phyloP scores from a whole-genome alignment of 2,888 invertebrate genomes.

The Heliconius sara region DNA sequence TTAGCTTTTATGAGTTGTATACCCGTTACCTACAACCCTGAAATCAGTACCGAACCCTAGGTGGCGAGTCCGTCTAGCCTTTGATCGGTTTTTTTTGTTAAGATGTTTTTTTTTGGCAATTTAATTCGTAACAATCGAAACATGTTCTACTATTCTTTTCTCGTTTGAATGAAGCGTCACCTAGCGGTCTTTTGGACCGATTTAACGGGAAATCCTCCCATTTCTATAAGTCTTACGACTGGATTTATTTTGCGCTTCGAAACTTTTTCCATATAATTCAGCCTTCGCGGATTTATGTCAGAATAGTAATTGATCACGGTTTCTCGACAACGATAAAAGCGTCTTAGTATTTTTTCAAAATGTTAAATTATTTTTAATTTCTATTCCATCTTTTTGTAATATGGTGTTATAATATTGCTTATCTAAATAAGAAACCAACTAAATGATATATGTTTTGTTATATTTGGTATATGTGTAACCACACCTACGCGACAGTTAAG shows the following conservation, averaged over 20 bases:
- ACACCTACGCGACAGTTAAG: not conserved
- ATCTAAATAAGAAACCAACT: not conserved
- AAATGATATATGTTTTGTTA: not conserved
- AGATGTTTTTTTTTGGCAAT: too few species aligned
- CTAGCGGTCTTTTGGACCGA: constrained; percentile 75
- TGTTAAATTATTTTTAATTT: not conserved
- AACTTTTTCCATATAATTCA: constrained; percentile 78
- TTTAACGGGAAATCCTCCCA: constrained; percentile 77
- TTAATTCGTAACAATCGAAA: not conserved
- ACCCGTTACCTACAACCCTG: too few species aligned
- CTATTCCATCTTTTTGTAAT: too few species aligned
- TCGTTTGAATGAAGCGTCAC: constrained; percentile 70
- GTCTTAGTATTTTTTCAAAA: not conserved
- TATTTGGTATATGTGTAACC: not conserved
- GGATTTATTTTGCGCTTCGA: constrained; percentile 71
- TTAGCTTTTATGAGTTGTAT: too few species aligned
- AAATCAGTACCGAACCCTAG: too few species aligned
- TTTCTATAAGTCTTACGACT: constrained; percentile 78
- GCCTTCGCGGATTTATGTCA: constrained; percentile 54
- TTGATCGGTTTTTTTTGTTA: not conserved
- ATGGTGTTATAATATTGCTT: not conserved
- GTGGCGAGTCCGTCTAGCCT: not conserved
- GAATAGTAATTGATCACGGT: constrained; percentile 33
- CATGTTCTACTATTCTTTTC: constrained; percentile 40
- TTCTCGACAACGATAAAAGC: not conserved